Evolutionary conservation across 2,797 vertebrate genomes (phyloP).

Genomic region (Gymnothorax javanicus): DNA sequence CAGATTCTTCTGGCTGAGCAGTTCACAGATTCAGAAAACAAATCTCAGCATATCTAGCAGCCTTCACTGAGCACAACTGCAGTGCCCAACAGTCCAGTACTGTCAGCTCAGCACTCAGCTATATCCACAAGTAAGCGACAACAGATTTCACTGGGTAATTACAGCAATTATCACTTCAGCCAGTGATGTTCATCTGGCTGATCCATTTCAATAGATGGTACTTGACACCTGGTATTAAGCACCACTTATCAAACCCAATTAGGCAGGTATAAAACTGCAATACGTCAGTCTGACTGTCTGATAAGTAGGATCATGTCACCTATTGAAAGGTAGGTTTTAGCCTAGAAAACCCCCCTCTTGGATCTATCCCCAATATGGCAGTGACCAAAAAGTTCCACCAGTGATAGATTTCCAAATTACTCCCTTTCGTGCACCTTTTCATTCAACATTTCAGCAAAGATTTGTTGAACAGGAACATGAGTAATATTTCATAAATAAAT

Average conservation of each 20-base stretch:
- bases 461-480: not conserved
- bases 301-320: not conserved
- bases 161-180: constrained; percentile 14
- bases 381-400: not conserved
- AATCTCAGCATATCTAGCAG: not conserved
- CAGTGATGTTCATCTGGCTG: not conserved
- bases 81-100: not conserved
- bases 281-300: not conserved
- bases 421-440: not conserved
- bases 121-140: not conserved
- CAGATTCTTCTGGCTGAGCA: not conserved
- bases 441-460: not conserved
- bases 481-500: not conserved
- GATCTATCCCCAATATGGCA: not conserved
- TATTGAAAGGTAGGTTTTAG: not conserved
- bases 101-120: not conserved
- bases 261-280: not conserved
- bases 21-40: not conserved
- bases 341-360: not conserved
- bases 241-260: constrained; percentile 6
- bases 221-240: not conserved
- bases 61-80: not conserved
- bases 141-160: constrained; percentile 13
- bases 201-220: constrained; percentile 1
- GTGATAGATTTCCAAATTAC: not conserved